A percentile compares a stretch with the other conserved stretches of the same genome.
Evolutionary conservation across 2,888 invertebrate genomes (phyloP).

Genomic region (Ophion ventricosus): DNA sequence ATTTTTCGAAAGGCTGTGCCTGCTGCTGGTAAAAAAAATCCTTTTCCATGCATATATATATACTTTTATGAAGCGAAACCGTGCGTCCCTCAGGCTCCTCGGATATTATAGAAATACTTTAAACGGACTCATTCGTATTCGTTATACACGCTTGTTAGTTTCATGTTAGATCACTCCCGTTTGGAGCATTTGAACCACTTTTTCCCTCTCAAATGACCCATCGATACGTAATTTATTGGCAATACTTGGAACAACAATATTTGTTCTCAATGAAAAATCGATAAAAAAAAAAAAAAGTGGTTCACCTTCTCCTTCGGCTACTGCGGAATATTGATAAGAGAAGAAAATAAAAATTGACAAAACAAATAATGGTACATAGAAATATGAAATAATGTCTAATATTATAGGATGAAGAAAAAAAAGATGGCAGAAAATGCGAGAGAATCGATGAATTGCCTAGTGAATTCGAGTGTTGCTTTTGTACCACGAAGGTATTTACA

Average conservation of each 20-base stretch:
- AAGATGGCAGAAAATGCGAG: conserved; percentile 87
- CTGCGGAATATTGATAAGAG: conserved; percentile 10
- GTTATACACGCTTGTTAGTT: conserved; percentile 58
- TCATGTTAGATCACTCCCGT: conserved; percentile 44
- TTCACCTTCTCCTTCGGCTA: conserved; percentile 57
- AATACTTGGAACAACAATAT: background rate
- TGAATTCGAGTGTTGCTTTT: conserved; percentile 99
- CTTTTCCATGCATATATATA: background rate
- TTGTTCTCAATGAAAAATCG: background rate
- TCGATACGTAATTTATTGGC: background rate
- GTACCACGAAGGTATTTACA: conserved; percentile 94
- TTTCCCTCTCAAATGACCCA: background rate
- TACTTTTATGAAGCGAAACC: conserved; percentile 16
- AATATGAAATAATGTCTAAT: conserved; percentile 76
- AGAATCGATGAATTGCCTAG: conserved; percentile 95
- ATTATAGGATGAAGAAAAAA: conserved; percentile 86
- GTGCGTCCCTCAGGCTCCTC: conserved; percentile 66
- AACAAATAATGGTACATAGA: conserved; percentile 57
- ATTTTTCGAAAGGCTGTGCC: conserved; percentile 41
- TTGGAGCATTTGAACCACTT: conserved; percentile 62
- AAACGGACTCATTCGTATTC: conserved; percentile 33
- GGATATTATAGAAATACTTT: conserved; percentile 32
- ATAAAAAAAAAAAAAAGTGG: conserved; percentile 34
- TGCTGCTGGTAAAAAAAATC: conserved; percentile 46
- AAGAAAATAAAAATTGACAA: conserved; percentile 22